Conservation (phyloP, 2,797 vertebrate genomes). For the Chromobotia macracanthus region DNA sequence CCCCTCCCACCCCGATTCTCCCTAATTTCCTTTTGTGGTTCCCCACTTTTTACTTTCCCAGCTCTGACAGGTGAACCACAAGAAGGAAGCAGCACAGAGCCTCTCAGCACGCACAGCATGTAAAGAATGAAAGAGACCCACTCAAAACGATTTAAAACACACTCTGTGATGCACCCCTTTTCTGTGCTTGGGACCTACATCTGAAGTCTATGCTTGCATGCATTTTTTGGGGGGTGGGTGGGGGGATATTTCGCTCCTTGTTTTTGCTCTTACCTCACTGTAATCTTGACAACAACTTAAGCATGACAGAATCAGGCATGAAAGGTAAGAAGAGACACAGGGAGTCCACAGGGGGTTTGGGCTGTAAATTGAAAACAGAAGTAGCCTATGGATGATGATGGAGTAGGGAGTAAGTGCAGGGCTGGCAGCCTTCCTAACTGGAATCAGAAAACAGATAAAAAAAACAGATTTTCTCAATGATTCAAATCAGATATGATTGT, state of each 20-base stretch:
- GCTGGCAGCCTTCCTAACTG: too few species aligned
- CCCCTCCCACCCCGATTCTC: constrained; percentile 7
- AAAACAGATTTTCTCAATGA: background rate
- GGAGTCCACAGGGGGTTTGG: constrained; percentile 26
- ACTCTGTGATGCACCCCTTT: constrained; percentile 56
- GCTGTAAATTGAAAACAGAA: constrained; percentile 55
- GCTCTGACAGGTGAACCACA: constrained; percentile 75
- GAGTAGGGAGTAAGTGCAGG: constrained; percentile 47
- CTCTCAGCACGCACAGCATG: constrained; percentile 69
- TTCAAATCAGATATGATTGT: constrained; percentile 17
- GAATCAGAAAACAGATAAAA: background rate
- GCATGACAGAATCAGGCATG: constrained; percentile 35
- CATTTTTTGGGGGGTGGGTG: constrained; percentile 13
- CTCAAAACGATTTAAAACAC: constrained; percentile 75
- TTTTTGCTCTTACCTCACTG: constrained; percentile 36
- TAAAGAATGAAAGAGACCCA: constrained; percentile 73
- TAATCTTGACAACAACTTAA: constrained; percentile 59
- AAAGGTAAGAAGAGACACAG: constrained; percentile 6
- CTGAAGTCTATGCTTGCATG: constrained; percentile 58
- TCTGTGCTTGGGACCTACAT: constrained; percentile 45
- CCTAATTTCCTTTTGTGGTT: constrained; percentile 59
- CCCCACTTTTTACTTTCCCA: constrained; percentile 68
- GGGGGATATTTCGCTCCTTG: constrained; percentile 57
- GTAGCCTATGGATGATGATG: constrained; percentile 45
- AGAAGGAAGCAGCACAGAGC: constrained; percentile 69